Percentiles rank a stretch among this genome's conserved stretches.
phyloP scores from a whole-genome alignment of 2,113 vertebrate species.

The Aspiorhynchus laticeps region DNA sequence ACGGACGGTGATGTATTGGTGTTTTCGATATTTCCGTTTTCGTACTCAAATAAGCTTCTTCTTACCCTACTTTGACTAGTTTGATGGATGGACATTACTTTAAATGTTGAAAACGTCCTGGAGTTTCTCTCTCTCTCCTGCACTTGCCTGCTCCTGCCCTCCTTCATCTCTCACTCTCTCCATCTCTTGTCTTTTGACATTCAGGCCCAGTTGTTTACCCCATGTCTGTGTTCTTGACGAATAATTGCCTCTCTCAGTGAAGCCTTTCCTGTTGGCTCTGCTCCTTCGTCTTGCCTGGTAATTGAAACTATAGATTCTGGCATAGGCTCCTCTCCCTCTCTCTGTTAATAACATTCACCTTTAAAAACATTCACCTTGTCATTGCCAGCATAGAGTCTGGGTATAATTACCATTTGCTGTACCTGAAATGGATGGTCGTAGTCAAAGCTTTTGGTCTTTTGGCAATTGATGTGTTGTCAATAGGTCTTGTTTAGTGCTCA shows the following conservation, averaged over 20 bases:
- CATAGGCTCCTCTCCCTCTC: constrained; percentile 32
- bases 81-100: constrained; percentile 41
- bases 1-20: constrained; percentile 10
- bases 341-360: constrained; percentile 46
- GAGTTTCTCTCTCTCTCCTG: background rate
- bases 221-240: constrained; percentile 36
- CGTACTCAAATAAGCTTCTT: constrained; percentile 7
- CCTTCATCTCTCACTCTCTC: background rate
- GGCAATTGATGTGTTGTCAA: constrained; percentile 15
- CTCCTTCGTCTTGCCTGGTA: constrained; percentile 36
- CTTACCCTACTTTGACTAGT: background rate
- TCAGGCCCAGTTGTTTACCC: constrained; percentile 50
- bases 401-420: constrained; percentile 39
- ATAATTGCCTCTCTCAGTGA: constrained; percentile 47
- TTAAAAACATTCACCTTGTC: constrained; percentile 42
- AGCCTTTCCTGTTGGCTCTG: constrained; percentile 43
- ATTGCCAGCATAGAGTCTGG: constrained; percentile 17
- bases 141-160: background rate
- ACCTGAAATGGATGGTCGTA: constrained; percentile 10
- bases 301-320: constrained; percentile 61
- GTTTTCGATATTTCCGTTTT: constrained; percentile 19
- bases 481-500: constrained; percentile 15
- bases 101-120: constrained; percentile 1
- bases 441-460: constrained; percentile 21
- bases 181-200: constrained; percentile 52